Evolutionary conservation across 2,113 vertebrate genomes (phyloP), one percentile per base, ranked within the genome.

Genomic region (Struthidea cinerea): DNA sequence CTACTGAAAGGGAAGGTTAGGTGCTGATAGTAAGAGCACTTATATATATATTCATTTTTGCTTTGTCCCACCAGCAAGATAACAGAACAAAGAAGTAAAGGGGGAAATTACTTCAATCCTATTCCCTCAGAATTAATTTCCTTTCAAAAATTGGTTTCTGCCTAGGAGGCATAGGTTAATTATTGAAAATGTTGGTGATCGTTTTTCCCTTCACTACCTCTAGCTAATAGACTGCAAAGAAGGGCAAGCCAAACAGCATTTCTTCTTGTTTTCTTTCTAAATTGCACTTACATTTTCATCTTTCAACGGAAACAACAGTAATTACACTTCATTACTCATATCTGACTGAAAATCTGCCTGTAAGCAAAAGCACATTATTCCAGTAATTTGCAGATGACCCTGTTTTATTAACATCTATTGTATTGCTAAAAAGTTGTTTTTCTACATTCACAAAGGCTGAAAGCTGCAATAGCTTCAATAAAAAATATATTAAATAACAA

Each of bases 371-470:
- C 63, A 46, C n/a, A 80, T 93, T 95, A 93, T 92, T 90, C 68
- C 71, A 94, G 90, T 85, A 85, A 93, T 93, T 93, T 95, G 92
- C 71, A 93, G 82, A 91, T 95, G 85, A 95, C 92, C 84, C 52
- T 56, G 42, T 65, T 93, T 77, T 87, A 76, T 59, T 73, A 97
- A 85, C 59, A 63, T 87, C 77, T 76, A 91, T 1, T 73, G 19
- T 50, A 44, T 50, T 55, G 42, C 22, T 84, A 67, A 86, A 93
- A 89, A 88, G 69, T 35, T 80, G 18, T 74, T 95, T 79, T 96
- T 65, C 70, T 44, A 28, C 30, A 74, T 39, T 80, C 27, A 87
- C 24, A 69, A 65, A 91, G 41, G 49, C 15, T 59, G 67, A 90
- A 94, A 77, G 19, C 19, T 73, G 55, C 60, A 91, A 86, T 3